Base-by-base conservation (phyloP, 2,113 vertebrate genomes). In the Entomyzon cyanotis region DNA sequence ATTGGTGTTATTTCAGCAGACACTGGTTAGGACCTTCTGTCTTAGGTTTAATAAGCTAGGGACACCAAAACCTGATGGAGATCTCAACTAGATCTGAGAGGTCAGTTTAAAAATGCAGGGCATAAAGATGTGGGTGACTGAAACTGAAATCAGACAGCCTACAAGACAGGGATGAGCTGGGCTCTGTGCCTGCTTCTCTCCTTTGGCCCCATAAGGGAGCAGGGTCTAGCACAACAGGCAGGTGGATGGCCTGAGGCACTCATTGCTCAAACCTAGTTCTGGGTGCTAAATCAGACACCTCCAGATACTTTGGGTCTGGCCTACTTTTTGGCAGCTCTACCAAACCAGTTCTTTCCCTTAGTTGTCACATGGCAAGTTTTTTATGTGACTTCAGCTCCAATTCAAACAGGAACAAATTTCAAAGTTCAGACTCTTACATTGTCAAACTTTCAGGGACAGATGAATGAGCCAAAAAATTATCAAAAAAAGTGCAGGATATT, bases 321-420 rank as follows among this genome's bases (percentile, higher is more conserved):
- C 84, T 94, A 81, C 83, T 74, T 96, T 94, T 87, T 91, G 56
- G 24, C 50, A 92, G 46, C 49, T 78, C 55, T 74, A 21, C 47
- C 25, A 83, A 86, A 76, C 5, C 49, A 37, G n/a, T 15, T 82
- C 39, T 75, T 91, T 71, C 53, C 46, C 16, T 55, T 53, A 46
- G 63, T 81, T 87, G 46, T 87, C 65, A 62, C 37, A 22, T 50
- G 27, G 22, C 31, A 69, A 42, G 49, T 10, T 49, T 71, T 65
- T 73, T 53, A 65, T n/a, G 37, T 17, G 42, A 73, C 33, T 55
- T 85, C 68, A 69, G 16, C 49, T 90, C 71, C 77, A 73, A 86
- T 77, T 95, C 93, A 88, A 60, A 90, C 17, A 31, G 64, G 62
- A 91, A 65, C 28, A 25, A 70, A 37, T 71, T 91, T 89, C 84